A percentile compares a stretch with the other conserved stretches of the same genome.
phyloP scores from a whole-genome alignment of 2,888 invertebrate species.

The Eulithis testata region DNA sequence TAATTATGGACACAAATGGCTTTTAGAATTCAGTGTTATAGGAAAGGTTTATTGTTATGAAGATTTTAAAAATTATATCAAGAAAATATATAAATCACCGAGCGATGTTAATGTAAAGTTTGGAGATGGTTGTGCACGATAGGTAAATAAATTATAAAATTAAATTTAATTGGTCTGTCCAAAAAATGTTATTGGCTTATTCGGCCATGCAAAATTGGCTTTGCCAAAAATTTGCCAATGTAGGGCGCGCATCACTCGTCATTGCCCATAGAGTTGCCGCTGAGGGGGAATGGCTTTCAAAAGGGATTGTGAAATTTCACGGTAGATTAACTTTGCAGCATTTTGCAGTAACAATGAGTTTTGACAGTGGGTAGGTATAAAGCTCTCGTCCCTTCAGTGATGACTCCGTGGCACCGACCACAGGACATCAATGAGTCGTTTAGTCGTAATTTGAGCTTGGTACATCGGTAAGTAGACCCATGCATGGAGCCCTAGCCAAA shows the following conservation, averaged over 20 bases:
- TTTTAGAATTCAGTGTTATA: conserved; percentile 42
- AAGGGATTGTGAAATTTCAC: not conserved
- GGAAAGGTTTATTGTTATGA: conserved; percentile 39
- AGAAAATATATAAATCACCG: conserved; percentile 45
- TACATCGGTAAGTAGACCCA: conserved; percentile 66
- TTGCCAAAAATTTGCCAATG: conserved; percentile 47
- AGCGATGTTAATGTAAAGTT: conserved; percentile 61
- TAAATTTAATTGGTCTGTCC: conserved; percentile 72
- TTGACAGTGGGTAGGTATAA: not conserved
- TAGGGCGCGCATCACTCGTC: conserved; percentile 32
- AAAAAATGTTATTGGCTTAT: conserved; percentile 61
- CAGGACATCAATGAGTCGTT: conserved; percentile 41
- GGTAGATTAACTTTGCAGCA: not conserved
- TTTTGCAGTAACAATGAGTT: not conserved
- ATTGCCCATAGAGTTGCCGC: conserved; percentile 15
- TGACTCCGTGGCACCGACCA: conserved; percentile 23
- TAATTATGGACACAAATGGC: conserved; percentile 39
- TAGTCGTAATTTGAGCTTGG: conserved; percentile 68
- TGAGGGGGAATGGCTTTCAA: conserved; percentile 10
- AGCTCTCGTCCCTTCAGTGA: conserved; percentile 8
- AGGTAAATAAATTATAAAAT: conserved; percentile 67
- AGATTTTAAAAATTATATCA: conserved; percentile 37
- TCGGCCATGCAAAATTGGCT: conserved; percentile 49
- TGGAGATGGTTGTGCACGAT: conserved; percentile 83
- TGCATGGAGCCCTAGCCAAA: conserved; percentile 76